These are phyloP conservation scores for Phainopepla nitens DNA, from an alignment of 2,113 vertebrate species.

Conservation along the genomic window DNA sequence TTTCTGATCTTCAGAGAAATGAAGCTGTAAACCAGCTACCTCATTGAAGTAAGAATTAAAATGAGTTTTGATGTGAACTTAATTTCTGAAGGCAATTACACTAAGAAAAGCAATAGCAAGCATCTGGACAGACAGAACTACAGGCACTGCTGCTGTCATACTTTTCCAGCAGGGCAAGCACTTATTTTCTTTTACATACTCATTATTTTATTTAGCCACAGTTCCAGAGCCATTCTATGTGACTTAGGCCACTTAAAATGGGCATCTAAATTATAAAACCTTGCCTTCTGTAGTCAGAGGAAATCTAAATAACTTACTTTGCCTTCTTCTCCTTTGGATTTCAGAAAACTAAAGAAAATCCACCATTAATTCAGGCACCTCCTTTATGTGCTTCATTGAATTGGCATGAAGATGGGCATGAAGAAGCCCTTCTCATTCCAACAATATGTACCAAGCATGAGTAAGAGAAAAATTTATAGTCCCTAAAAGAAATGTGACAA, in stretches of 20 bases:
- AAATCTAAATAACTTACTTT: not conserved
- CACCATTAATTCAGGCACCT: not conserved
- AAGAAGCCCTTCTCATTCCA: not conserved
- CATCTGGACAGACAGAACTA: not conserved
- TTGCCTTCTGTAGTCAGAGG: not conserved
- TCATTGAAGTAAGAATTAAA: not conserved
- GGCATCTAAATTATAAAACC: not conserved
- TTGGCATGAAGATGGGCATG: not conserved
- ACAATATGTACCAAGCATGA: not conserved
- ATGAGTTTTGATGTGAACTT: not conserved
- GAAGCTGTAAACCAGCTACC: not conserved
- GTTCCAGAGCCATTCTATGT: not conserved
- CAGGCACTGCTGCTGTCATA: not conserved
- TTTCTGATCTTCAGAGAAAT: not conserved
- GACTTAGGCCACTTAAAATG: not conserved
- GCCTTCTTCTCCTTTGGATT: not conserved
- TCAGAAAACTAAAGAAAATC: not conserved
- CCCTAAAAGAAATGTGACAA: not conserved
- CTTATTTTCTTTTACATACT: not conserved
- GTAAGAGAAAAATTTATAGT: not conserved
- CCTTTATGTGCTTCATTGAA: not conserved
- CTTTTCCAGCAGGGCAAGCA: not conserved
- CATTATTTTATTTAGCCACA: not conserved
- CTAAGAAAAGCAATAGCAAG: conserved; percentile 25
- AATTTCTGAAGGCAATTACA: not conserved